Evolutionary conservation across 2,797 vertebrate species (phyloP), one percentile per base, ranked within the genome.

Genomic region (Synanceia verrucosa): DNA sequence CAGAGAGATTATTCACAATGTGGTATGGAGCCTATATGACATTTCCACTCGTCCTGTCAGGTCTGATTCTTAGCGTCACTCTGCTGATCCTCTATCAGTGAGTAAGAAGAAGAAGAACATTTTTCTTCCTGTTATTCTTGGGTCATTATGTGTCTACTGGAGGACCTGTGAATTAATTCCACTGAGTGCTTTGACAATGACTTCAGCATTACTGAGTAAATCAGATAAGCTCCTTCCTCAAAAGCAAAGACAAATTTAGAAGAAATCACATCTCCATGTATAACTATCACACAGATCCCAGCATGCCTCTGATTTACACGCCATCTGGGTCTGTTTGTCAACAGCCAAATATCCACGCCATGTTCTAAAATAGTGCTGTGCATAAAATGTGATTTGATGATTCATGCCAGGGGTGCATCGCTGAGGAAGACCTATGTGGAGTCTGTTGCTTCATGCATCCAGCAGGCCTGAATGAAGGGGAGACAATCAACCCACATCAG

Each of bases 351-450:
- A 78, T 43, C 34, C 7, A 18, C 2, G 4, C 39, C 50, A 71
- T 52, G 67, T 62, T 57, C 60, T 65, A 80, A 87, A 84, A 89
- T 83, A 87, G 80, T 24, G 33, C 28, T 62, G 60, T 14, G 78
- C 65, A 65, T 66, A 68, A 83, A 82, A 86, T 75, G 56, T 3
- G 44, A 78, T 80, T 81, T 76, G 53, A 76, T 69, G 78, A 85
- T 16, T 84, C 81, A 68, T 47, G 16, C 52, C 9, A 6, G 60
- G 60, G 39, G 24, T 24, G 47, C 41, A 31, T 53, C 66, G 24
- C 58, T 61, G 69, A 72, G 41, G 5, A 46, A 60, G 7, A 48
- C 16, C n/a, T 50, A 60, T 41, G 36, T 37, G 46, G 48, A 64
- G 52, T 60, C 18, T 44, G 16, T 51, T 61, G 19, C 43, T 52